Conservation (phyloP, 2,888 invertebrate species). For the Zaprionus obscuricornis region DNA sequence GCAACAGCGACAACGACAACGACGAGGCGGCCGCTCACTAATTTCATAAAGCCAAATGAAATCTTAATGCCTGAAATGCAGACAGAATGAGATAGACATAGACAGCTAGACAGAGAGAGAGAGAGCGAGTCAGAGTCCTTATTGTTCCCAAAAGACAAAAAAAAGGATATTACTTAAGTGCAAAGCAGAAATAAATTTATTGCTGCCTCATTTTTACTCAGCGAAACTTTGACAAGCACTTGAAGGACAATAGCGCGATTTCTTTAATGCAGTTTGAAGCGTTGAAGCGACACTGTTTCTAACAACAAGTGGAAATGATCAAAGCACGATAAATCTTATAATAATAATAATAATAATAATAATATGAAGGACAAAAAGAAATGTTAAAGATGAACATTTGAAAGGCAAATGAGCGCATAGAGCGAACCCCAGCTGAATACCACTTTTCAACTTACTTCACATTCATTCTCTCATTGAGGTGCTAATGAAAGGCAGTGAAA, state of each 20-base stretch:
- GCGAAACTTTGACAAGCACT: conserved; percentile 16
- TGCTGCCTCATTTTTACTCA: conserved; percentile 31
- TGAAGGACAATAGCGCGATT: conserved; percentile 16
- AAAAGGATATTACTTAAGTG: conserved; percentile 36
- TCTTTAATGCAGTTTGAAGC: conserved; percentile 50
- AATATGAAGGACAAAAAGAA: conserved; percentile 5
- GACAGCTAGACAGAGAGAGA: conserved; percentile 1
- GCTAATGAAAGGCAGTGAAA: conserved; percentile 17
- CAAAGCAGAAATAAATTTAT: conserved; percentile 55
- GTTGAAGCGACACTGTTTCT: conserved; percentile 14
- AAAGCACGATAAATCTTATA: conserved; percentile 21
- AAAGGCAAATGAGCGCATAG: conserved; percentile 45
- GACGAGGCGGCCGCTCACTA: conserved; percentile 50
- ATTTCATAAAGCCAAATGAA: conserved; percentile 70
- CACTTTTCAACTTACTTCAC: no score
- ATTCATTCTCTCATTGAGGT: not conserved
- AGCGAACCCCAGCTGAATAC: conserved; percentile 2
- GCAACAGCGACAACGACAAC: conserved; percentile 26
- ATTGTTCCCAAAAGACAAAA: conserved; percentile 19
- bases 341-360: conserved; percentile 27
- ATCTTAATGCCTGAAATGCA: conserved; percentile 58
- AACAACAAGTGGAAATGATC: conserved; percentile 29
- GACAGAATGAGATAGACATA: conserved; percentile 9
- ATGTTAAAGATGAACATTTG: conserved; percentile 4
- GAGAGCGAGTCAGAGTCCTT: conserved; percentile 7